phyloP scores from a whole-genome alignment of 2,888 invertebrate genomes.

The Lasius fuliginosus region DNA sequence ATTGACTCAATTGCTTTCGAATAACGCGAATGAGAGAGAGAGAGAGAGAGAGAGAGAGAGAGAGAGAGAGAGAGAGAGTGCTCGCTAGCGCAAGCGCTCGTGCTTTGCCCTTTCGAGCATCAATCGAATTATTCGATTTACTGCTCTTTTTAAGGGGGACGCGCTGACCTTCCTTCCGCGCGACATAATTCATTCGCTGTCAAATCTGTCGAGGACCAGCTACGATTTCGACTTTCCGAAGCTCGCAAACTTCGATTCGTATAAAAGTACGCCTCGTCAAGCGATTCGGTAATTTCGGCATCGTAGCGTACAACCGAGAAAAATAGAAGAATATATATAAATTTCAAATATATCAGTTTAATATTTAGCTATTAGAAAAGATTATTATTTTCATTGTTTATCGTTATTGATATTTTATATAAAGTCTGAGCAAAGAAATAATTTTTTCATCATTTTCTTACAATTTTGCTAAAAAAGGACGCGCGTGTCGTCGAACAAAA shows the following conservation, averaged over 20 bases:
- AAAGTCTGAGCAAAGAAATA: neutral
- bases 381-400: neutral
- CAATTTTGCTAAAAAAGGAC: too few relatives aligned
- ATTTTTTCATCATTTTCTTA: neutral
- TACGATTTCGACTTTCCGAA: constrained; percentile 28
- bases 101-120: constrained; percentile 77
- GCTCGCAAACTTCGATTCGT: neutral
- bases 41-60: neutral
- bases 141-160: constrained; percentile 82
- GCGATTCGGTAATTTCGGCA: neutral
- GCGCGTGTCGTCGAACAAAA: neutral
- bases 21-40: constrained; percentile 79
- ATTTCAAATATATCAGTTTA: neutral
- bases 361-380: neutral
- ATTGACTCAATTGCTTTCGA: constrained; percentile 86
- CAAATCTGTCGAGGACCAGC: constrained; percentile 76
- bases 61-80: constrained; percentile 42
- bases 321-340: neutral
- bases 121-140: constrained; percentile 85
- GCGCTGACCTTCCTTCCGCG: constrained; percentile 76
- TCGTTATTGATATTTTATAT: neutral
- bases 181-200: constrained; percentile 77
- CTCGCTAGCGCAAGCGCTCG: constrained; percentile 65
- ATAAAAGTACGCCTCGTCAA: neutral
- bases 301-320: neutral